phyloP scores from a whole-genome alignment of 2,888 invertebrate genomes.

The Drosophila bunnanda region DNA sequence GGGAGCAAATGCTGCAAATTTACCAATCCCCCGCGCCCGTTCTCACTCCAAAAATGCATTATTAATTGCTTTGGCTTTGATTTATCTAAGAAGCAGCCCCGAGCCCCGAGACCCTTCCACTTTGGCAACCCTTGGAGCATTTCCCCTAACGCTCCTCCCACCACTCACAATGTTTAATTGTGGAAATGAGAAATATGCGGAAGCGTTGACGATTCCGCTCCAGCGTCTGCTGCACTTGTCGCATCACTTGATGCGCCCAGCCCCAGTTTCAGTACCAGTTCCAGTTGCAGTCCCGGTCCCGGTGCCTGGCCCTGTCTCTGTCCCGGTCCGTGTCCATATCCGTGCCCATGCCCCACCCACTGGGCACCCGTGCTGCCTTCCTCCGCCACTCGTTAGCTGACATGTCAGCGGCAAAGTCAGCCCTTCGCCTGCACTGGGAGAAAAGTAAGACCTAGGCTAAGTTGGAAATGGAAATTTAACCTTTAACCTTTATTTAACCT shows the following conservation, averaged over 20 bases:
- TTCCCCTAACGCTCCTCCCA: conserved; percentile 23
- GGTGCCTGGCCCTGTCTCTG: neutral
- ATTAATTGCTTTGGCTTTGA: conserved; percentile 74
- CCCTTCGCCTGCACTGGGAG: conserved; percentile 8
- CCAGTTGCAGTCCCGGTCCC: conserved; percentile 22
- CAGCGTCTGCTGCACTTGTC: conserved; percentile 77
- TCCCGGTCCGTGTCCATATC: conserved; percentile 20
- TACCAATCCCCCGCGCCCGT: conserved; percentile 17
- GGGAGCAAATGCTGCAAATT: conserved; percentile 56
- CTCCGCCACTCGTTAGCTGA: conserved; percentile 40
- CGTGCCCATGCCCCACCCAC: conserved; percentile 9
- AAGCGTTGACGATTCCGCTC: conserved; percentile 80
- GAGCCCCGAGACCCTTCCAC: neutral
- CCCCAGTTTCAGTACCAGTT: conserved; percentile 40
- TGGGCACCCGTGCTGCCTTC: conserved; percentile 9
- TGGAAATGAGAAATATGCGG: conserved; percentile 82
- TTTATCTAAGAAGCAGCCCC: conserved; percentile 68
- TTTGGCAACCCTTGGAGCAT: conserved; percentile 50
- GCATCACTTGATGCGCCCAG: conserved; percentile 74
- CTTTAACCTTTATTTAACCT: no score
- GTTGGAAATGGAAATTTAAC: no score
- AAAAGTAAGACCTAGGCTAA: neutral
- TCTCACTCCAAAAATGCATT: conserved; percentile 54
- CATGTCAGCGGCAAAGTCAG: conserved; percentile 69
- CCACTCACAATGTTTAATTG: conserved; percentile 74